Evolutionary conservation across 2,888 invertebrate species (phyloP), one percentile per base, ranked within the genome.

Genomic region (Stomorhina lunata): DNA sequence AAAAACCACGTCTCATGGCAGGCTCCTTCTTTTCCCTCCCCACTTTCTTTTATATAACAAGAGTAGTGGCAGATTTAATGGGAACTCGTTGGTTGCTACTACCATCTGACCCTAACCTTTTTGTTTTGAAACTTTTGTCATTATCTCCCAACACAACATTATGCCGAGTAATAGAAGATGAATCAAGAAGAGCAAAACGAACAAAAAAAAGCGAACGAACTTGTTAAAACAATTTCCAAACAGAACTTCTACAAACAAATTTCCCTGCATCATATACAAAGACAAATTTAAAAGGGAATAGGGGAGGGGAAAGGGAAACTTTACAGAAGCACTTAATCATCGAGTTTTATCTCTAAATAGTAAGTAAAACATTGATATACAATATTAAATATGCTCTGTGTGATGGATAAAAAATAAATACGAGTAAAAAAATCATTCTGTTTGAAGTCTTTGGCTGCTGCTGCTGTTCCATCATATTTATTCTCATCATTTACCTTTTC

Each of bases 301-400:
- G n/a, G 5, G 7, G 17, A 27, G n/a, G 43, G 65, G 5, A 32
- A 76, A 69, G 34, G 29, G 55, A 45, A 68, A 63, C 69, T 71
- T 77, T 45, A 72, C 53, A 66, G 66, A 53, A 77, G 71, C 76
- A 77, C 72, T 81, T 81, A 81, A 77, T 81, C 81, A 81, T 72
- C 45, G 55, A 53, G 65, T 72, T 66, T 53, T 68, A 72, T 81
- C 77, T 66, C 34, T 77, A 72, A 81, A 77, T 65, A 72, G 76
- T 68, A 68, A 61, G 59, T 59, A 66, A 76, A 76, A 50, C 81
- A 77, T 77, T 81, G 81, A 80, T 76, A 81, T 65, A 71, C 76
- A 76, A 68, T 77, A 77, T 77, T 77, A 77, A 77, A 77, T 59
- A 77, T 77, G 77, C 68, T 77, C 50, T 69, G 43, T 77, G 77